Conservation (phyloP, 2,797 vertebrate species). For the Nannoperca obscura region DNA sequence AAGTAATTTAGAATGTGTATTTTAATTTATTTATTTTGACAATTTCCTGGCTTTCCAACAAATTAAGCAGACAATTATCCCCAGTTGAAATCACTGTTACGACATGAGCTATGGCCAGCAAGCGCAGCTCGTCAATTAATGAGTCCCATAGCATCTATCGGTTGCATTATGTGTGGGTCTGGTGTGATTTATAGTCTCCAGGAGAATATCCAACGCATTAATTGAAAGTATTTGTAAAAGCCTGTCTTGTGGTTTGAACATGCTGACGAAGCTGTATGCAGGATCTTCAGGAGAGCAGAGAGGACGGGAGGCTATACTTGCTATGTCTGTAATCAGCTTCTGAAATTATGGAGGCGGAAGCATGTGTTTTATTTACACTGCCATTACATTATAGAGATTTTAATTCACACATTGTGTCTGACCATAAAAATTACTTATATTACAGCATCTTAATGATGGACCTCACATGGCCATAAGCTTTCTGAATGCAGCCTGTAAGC, state of each 20-base stretch:
- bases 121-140: conserved; percentile 16
- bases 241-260: conserved; percentile 26
- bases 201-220: conserved; percentile 38
- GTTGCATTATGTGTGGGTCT: conserved; percentile 14
- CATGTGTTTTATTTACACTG: not conserved
- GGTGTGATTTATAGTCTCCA: conserved; percentile 50
- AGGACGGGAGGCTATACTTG: not conserved
- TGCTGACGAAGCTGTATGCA: conserved; percentile 30
- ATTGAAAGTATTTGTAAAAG: conserved; percentile 48
- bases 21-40: not conserved
- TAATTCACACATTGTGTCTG: not conserved
- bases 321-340: not conserved
- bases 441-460: not conserved
- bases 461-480: not conserved
- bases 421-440: not conserved
- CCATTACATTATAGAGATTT: not conserved
- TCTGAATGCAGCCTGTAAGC: not conserved
- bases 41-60: not conserved
- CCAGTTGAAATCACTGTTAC: not conserved
- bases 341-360: not conserved
- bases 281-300: not conserved
- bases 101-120: conserved; percentile 35
- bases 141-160: conserved; percentile 25
- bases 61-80: not conserved
- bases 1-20: not conserved